Conservation (phyloP, 92 coral and sea anemone species). For the Heliopora coerulea region DNA sequence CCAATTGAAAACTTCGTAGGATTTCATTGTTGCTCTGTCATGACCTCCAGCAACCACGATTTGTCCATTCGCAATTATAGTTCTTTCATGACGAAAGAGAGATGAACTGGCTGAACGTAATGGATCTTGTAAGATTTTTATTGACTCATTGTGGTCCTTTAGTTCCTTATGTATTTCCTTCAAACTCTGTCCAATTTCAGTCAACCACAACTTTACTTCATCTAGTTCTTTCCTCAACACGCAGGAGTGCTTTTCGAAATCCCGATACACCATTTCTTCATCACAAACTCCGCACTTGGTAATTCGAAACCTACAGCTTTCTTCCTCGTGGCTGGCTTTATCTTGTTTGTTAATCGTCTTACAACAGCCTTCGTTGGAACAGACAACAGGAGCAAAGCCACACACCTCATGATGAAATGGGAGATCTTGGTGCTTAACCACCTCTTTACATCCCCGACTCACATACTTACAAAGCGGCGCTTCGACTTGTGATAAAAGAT, state of each 20-base stretch:
- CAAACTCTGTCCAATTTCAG: not conserved
- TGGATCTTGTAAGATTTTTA: not conserved
- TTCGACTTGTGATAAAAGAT: conserved; percentile 16
- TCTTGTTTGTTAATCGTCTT: conserved; percentile 9
- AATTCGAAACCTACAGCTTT: conserved; percentile 17
- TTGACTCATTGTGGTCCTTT: not conserved
- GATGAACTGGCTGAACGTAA: not conserved
- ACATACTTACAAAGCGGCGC: not conserved
- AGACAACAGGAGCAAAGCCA: conserved; percentile 10
- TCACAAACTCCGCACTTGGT: conserved; percentile 3
- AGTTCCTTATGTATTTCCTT: not conserved
- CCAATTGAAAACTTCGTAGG: conserved; percentile 31
- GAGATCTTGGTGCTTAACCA: not conserved
- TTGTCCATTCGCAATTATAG: not conserved
- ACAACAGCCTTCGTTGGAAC: conserved; percentile 12
- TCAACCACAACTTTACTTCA: conserved; percentile 3
- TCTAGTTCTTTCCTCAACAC: conserved; percentile 8
- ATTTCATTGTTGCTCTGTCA: not conserved
- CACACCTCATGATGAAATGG: conserved; percentile 9
- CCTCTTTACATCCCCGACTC: conserved; percentile 2
- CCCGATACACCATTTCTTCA: not conserved
- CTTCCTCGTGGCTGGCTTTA: not conserved
- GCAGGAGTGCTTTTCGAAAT: conserved; percentile 1
- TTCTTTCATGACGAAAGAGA: not conserved
- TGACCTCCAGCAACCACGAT: not conserved